Evolutionary conservation across 2,113 vertebrate species (phyloP).

Genomic region (Clarias gariepinus): DNA sequence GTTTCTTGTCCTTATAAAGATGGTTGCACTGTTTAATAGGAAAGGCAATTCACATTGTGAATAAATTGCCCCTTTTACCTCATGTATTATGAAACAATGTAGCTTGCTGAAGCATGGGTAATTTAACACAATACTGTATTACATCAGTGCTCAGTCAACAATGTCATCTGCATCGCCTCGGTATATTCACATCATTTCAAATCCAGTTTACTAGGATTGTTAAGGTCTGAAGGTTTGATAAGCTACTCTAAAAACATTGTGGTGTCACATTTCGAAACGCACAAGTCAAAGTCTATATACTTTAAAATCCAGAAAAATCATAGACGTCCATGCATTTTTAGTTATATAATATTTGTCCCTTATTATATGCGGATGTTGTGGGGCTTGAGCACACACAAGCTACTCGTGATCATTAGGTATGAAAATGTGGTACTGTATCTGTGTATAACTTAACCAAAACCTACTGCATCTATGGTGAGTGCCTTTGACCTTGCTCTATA

Average conservation of each 20-base stretch:
- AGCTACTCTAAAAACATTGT: background rate
- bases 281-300: background rate
- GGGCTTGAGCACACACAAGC: background rate
- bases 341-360: background rate
- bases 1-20: constrained; percentile 18
- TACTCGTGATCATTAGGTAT: background rate
- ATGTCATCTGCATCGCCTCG: constrained; percentile 26
- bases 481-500: background rate
- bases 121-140: constrained; percentile 38
- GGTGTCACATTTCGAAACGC: background rate
- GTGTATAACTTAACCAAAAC: background rate
- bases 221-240: background rate
- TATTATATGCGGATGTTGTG: background rate
- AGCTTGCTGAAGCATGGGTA: constrained; percentile 44
- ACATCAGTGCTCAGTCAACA: constrained; percentile 46
- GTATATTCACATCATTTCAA: constrained; percentile 10
- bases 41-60: constrained; percentile 45
- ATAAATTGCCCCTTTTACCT: constrained; percentile 45
- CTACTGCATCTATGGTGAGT: background rate
- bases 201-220: background rate
- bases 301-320: background rate
- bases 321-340: background rate
- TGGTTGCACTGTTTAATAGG: constrained; percentile 43
- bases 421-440: background rate
- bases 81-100: constrained; percentile 46